Evolutionary conservation across 2,797 vertebrate species (phyloP).

Genomic region (Aphelocoma californica): DNA sequence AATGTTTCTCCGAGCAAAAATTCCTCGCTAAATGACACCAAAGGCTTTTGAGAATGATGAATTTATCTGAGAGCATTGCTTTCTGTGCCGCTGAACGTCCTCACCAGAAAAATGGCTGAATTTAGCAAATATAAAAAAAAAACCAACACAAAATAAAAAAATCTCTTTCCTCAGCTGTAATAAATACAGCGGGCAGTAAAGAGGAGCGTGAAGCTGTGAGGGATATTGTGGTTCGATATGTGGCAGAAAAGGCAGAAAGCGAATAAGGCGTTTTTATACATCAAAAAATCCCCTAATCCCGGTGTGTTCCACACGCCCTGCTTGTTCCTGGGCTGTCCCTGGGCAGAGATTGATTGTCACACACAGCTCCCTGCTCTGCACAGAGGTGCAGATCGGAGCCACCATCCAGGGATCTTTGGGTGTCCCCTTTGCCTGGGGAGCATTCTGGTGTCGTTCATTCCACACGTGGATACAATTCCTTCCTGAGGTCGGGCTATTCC

Average conservation of each 20-base stretch:
- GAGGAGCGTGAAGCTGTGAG: not conserved
- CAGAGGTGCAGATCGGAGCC: not conserved
- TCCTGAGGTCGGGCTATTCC: fast-evolving
- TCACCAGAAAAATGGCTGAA: slow-evolving; percentile 36
- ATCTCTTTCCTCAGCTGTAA: slow-evolving; percentile 3
- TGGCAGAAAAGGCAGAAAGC: not conserved
- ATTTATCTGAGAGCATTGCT: not conserved
- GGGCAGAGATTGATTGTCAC: not conserved
- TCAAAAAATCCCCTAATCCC: not conserved
- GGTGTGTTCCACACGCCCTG: not conserved
- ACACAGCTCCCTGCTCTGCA: too few relatives aligned
- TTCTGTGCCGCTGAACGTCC: not conserved
- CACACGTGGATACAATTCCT: fast-evolving
- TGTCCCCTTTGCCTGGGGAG: not conserved
- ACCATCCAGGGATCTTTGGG: not conserved
- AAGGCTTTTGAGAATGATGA: slow-evolving; percentile 44
- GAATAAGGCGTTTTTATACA: slow-evolving; percentile 1
- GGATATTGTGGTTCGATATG: not conserved
- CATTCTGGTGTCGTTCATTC: not conserved
- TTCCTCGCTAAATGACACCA: not conserved
- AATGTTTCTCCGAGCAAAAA: not conserved
- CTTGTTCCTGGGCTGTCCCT: not conserved
- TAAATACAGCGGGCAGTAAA: not conserved
- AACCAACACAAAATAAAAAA: not conserved
- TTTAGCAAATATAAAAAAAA: not conserved